Conservation (phyloP, 2,888 invertebrate species). For the Eilema sororculum region DNA sequence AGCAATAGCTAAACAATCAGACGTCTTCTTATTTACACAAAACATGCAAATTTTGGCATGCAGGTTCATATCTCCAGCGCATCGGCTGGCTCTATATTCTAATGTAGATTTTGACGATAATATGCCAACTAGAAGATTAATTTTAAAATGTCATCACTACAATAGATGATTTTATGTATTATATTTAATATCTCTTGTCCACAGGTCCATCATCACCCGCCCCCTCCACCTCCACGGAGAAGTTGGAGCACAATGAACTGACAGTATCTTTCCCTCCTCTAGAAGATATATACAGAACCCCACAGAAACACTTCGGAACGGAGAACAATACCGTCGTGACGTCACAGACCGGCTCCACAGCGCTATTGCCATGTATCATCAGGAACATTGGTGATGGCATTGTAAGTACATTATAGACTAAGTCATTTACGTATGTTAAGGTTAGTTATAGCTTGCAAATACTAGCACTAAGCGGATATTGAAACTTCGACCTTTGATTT, state of each 20-base stretch:
- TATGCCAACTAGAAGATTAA: too few relatives aligned
- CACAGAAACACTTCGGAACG: conserved; percentile 93
- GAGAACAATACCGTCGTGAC: conserved; percentile 93
- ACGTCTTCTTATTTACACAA: too few relatives aligned
- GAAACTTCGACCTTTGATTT: not conserved
- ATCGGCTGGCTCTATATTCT: too few relatives aligned
- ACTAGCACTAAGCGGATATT: not conserved
- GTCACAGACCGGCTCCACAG: conserved; percentile 94
- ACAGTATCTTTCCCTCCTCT: conserved; percentile 80
- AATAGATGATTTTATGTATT: not conserved
- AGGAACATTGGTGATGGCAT: conserved; percentile 95
- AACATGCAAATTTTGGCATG: too few relatives aligned
- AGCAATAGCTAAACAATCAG: too few relatives aligned
- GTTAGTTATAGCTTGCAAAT: too few relatives aligned
- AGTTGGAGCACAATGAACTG: conserved; percentile 77
- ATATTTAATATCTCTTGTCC: conserved; percentile 22
- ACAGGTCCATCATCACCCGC: conserved; percentile 68
- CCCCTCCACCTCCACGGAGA: conserved; percentile 61
- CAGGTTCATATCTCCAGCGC: too few relatives aligned
- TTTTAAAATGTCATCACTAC: too few relatives aligned
- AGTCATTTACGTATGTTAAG: not conserved
- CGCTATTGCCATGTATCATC: conserved; percentile 93
- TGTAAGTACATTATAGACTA: conserved; percentile 87
- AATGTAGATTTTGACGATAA: too few relatives aligned
- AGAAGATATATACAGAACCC: conserved; percentile 80